Conservation (phyloP, 2,888 invertebrate genomes). For the Eudasyphora cyanicolor region DNA sequence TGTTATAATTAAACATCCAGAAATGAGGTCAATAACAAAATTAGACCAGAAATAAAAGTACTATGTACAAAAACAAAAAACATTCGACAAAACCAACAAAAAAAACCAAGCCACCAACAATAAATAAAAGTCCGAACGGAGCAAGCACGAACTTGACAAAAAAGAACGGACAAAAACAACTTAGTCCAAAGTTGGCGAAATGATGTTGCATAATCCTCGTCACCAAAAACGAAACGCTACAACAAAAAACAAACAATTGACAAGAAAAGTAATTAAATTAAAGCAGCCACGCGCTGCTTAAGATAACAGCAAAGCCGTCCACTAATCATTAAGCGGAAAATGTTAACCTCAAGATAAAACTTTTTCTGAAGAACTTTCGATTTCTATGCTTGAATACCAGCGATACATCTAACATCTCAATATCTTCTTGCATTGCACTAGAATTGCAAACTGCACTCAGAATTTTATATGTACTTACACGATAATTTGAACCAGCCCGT, state of each 20-base stretch:
- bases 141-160: conserved; percentile 24
- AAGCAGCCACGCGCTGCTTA: neutral
- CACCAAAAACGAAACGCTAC: neutral
- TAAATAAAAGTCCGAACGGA: neutral
- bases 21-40: conserved; percentile 9
- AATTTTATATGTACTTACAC: conserved; percentile 82
- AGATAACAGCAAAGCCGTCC: neutral
- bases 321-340: neutral
- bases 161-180: conserved; percentile 16
- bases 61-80: neutral
- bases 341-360: neutral
- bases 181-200: conserved; percentile 44
- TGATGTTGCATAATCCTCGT: conserved; percentile 61
- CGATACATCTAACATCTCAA: neutral
- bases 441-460: neutral
- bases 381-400: neutral
- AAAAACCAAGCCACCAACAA: conserved; percentile 32
- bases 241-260: conserved; percentile 20
- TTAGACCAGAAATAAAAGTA: conserved; percentile 6
- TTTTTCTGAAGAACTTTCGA: neutral
- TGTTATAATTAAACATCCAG: neutral
- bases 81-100: conserved; percentile 7
- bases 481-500: conserved; percentile 93
- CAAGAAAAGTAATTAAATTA: conserved; percentile 36
- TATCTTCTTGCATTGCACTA: neutral